phyloP scores from a whole-genome alignment of 2,888 invertebrate genomes.

The Leucania comma region DNA sequence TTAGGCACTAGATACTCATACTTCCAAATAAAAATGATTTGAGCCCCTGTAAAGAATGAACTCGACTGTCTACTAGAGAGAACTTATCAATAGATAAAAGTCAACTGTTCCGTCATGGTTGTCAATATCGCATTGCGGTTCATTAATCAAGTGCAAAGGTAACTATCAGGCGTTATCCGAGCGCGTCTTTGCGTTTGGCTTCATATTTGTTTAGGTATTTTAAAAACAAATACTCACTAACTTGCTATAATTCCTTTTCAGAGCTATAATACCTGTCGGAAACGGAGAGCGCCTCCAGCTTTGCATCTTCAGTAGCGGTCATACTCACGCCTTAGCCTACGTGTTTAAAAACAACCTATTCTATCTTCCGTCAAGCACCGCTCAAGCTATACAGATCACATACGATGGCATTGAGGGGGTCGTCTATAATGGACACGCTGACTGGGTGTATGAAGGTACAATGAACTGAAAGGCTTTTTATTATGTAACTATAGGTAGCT shows the following conservation, averaged over 20 bases:
- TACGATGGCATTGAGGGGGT: slow-evolving; percentile 91
- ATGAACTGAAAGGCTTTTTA: not conserved
- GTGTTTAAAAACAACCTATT: slow-evolving; percentile 93
- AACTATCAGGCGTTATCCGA: too few species aligned
- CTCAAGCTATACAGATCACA: slow-evolving; percentile 88
- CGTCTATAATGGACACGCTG: slow-evolving; percentile 96
- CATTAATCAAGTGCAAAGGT: too few species aligned
- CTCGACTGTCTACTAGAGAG: too few species aligned
- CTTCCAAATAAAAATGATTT: too few species aligned
- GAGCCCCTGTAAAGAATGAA: too few species aligned
- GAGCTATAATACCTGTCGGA: slow-evolving; percentile 85
- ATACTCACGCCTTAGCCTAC: slow-evolving; percentile 89
- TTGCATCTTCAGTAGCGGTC: slow-evolving; percentile 90
- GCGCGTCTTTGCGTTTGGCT: too few species aligned
- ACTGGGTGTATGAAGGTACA: slow-evolving; percentile 98
- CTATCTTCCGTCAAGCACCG: slow-evolving; percentile 85
- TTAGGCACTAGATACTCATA: too few species aligned
- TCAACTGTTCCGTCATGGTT: too few species aligned
- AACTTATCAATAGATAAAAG: too few species aligned
- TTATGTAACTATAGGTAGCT: too few species aligned
- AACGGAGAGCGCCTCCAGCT: slow-evolving; percentile 91
- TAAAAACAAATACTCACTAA: not conserved
- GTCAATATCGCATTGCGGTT: too few species aligned
- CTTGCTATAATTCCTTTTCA: slow-evolving; percentile 52
- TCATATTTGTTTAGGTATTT: too few species aligned